Base-by-base conservation (phyloP, 2,888 invertebrate species). In the Drosophila kanekoi region DNA sequence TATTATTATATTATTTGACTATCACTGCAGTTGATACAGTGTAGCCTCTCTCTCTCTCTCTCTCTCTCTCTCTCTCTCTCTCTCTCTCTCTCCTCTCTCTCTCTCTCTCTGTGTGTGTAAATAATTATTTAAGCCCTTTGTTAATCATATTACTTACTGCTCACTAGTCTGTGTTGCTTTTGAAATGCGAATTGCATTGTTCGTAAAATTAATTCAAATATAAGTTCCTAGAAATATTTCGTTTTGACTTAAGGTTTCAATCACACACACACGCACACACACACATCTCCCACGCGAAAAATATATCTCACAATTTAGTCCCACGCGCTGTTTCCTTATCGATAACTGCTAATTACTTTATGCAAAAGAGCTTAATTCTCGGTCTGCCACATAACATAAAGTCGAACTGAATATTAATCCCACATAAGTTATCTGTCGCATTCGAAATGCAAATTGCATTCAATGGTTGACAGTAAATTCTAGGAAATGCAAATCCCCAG, bases 351-450 rank as follows among this genome's bases (percentile, higher is more conserved):
- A 37, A 51, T 38, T 51, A 3, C 28, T 8, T 28, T 28, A 28
- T 28, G 49, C 37, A 51, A 23, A 38, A 51, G 23, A 8, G 37
- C 23, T 51, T 14, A 51, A 51, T 37, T 51, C 37, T 51, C 35
- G 49, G 37, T 14, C 14, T 51, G 23, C 11, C 3, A 37, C 35
- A 37, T 23, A 37, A 51, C 8, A 28, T 28, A 28, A 28, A 28
- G 28, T 28, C 28, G 28, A 28, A 28, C 28, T 28, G 28, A 28
- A 28, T 28, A 28, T 28, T 28, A 28, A 28, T 28, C 28, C 28
- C 28, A 28, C 6, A 8, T 28, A 28, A 28, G 28, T 28, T 28
- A 8, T 8, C 28, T 28, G 28, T 28, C 28, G 28, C 28, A 28
- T 28, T 28, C 28, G 8, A 28, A 28, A 28, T 28, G 28, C 28